phyloP scores from a whole-genome alignment of 2,797 vertebrate genomes.

The Spea hammondii region DNA sequence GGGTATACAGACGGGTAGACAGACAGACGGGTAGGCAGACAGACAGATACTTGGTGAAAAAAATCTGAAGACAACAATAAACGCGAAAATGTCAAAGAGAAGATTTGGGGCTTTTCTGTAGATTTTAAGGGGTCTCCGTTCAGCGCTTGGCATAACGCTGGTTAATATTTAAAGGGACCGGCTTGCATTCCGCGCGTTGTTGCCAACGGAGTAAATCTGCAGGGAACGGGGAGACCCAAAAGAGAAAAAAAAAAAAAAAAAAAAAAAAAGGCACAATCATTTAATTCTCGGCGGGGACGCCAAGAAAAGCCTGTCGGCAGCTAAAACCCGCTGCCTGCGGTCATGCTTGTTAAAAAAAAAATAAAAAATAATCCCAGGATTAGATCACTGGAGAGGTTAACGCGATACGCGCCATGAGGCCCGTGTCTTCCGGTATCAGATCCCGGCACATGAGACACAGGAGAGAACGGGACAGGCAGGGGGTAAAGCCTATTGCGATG shows the following conservation, averaged over 20 bases:
- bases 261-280: constrained; percentile 22
- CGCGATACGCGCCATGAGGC: constrained; percentile 2
- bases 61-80: too few species aligned
- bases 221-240: constrained; percentile 4
- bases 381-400: constrained; percentile 15
- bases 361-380: constrained; percentile 1
- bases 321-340: constrained; percentile 22
- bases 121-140: too few species aligned
- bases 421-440: constrained; percentile 20
- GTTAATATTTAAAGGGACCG: constrained; percentile 25
- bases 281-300: constrained; percentile 32
- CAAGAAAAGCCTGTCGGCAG: constrained; percentile 17
- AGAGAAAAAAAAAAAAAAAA: constrained; percentile 6
- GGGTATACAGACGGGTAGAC: too few species aligned
- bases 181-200: constrained; percentile 11
- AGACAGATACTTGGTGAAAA: too few species aligned
- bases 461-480: constrained; percentile 4
- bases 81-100: too few species aligned
- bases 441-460: background rate
- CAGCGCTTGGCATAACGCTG: background rate
- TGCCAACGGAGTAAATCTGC: constrained; percentile 2
- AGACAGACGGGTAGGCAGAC: too few species aligned
- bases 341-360: background rate
- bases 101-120: too few species aligned
- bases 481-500: constrained; percentile 13